A percentile compares a stretch with the other conserved stretches of the same genome.
These are phyloP conservation scores for Pseudeuparius sepicola DNA, from an alignment of 2,888 invertebrate genomes.

Conservation along the genomic window DNA sequence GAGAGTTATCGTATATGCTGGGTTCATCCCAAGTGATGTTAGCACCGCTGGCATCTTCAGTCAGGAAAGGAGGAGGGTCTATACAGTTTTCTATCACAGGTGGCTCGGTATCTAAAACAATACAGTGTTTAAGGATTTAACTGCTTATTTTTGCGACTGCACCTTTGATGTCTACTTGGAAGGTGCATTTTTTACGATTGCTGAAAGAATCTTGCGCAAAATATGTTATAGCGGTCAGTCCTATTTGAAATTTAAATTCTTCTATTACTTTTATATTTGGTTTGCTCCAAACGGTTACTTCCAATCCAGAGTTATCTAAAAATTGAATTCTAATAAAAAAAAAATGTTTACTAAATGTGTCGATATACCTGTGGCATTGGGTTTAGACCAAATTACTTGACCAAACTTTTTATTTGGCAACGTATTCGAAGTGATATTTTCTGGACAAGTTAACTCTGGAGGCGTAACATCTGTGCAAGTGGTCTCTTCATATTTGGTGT, in stretches of 20 bases:
- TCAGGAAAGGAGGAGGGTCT: conserved; percentile 44
- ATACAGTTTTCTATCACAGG: conserved; percentile 50
- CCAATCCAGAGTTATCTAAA: conserved; percentile 48
- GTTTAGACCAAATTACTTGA: conserved; percentile 42
- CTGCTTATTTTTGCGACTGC: too few species aligned
- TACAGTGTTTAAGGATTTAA: too few species aligned
- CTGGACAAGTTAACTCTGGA: conserved; percentile 49
- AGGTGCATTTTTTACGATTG: conserved; percentile 52
- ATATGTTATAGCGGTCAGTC: conserved; percentile 48
- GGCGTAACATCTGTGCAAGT: conserved; percentile 45
- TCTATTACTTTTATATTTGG: conserved; percentile 43
- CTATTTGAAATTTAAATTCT: conserved; percentile 46
- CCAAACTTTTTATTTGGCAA: conserved; percentile 44
- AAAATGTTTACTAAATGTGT: conserved; percentile 2
- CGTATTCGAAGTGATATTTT: conserved; percentile 40
- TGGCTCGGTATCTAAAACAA: conserved; percentile 42
- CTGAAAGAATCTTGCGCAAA: conserved; percentile 50
- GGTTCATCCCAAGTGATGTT: conserved; percentile 53
- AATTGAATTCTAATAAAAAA: conserved; percentile 17
- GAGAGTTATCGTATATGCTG: conserved; percentile 48
- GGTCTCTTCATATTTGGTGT: conserved; percentile 36
- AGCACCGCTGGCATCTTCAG: conserved; percentile 30
- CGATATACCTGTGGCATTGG: conserved; percentile 33
- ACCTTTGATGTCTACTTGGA: conserved; percentile 47
- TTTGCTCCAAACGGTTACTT: conserved; percentile 46